Percentiles rank a stretch among this genome's conserved stretches.
Evolutionary conservation across 2,113 vertebrate genomes (phyloP).

Genomic region (Ploceus nigricollis): DNA sequence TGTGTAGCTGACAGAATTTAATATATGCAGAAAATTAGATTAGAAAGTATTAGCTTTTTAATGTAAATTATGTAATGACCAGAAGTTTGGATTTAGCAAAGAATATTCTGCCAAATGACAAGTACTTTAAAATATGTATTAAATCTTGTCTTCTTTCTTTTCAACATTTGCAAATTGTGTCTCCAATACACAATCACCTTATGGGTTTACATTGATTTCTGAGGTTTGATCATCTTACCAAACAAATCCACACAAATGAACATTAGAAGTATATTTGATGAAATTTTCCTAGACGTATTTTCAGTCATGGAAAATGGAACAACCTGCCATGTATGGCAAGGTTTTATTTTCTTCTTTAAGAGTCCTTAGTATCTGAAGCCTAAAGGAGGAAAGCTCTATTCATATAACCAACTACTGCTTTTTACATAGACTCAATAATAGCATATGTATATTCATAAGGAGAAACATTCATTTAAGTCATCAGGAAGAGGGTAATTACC

Average conservation of each 20-base stretch:
- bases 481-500: background rate
- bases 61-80: background rate
- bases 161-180: background rate
- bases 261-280: background rate
- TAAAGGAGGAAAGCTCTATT: background rate
- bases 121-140: background rate
- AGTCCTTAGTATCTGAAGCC: background rate
- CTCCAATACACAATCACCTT: background rate
- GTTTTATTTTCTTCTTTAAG: background rate
- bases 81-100: background rate
- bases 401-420: background rate
- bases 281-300: background rate
- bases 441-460: constrained; percentile 11
- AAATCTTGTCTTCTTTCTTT: background rate
- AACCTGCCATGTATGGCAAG: background rate
- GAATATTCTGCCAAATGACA: background rate
- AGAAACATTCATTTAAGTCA: constrained; percentile 17
- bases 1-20: background rate
- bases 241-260: background rate
- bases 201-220: background rate
- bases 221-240: background rate
- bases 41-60: background rate
- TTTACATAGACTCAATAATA: background rate
- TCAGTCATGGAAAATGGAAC: background rate
- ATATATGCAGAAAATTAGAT: background rate